phyloP scores from a whole-genome alignment of 2,888 invertebrate genomes.

The Caenorhabditis sp. region DNA sequence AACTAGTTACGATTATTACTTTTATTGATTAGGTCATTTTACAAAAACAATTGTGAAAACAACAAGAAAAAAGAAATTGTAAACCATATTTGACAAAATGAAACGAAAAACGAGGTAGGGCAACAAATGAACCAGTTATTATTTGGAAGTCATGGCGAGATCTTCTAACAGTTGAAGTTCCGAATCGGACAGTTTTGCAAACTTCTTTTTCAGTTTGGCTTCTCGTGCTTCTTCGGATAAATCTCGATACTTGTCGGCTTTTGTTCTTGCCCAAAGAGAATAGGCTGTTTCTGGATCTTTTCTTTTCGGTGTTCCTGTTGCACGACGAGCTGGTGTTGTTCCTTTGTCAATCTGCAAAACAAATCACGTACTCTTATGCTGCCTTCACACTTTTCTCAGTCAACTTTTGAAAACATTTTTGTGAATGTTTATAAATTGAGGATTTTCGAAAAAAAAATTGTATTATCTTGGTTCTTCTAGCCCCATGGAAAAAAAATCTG shows the following conservation, averaged over 20 bases:
- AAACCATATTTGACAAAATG: neutral
- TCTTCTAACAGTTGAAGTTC: slow-evolving; percentile 3
- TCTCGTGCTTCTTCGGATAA: neutral
- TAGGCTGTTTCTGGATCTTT: slow-evolving; percentile 6
- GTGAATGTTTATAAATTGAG: too few species aligned
- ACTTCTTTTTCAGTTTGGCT: neutral
- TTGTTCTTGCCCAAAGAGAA: neutral
- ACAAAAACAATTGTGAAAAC: too few species aligned
- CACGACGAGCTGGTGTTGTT: neutral
- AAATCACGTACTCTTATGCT: neutral
- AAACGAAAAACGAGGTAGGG: neutral
- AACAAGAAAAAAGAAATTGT: too few species aligned
- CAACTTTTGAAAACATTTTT: too few species aligned
- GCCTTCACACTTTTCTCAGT: neutral
- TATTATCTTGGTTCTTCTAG: too few species aligned
- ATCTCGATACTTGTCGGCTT: slow-evolving; percentile 3
- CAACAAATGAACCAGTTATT: too few species aligned
- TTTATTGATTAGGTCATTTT: too few species aligned
- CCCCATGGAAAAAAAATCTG: too few species aligned
- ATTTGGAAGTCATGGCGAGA: neutral
- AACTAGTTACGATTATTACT: too few species aligned
- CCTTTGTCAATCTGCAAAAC: neutral
- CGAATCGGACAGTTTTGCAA: neutral
- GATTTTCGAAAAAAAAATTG: too few species aligned
- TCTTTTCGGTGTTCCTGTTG: neutral